Percentiles rank a stretch among this genome's conserved stretches.
Evolutionary conservation across 2,888 invertebrate species (phyloP).

Genomic region (Tachina lurida): DNA sequence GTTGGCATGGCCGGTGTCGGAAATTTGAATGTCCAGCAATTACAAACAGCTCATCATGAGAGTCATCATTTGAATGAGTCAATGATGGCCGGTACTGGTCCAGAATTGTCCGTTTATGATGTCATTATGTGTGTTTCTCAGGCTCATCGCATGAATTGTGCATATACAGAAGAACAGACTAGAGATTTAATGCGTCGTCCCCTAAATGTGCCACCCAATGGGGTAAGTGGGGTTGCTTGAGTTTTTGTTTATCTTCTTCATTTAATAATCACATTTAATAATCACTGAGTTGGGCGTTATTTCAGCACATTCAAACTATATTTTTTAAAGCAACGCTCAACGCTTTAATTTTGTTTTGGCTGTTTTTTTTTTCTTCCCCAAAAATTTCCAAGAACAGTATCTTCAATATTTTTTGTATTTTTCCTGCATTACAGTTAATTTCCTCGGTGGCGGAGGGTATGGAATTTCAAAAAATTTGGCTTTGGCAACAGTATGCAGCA

Average conservation of each 20-base stretch:
- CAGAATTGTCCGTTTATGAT: slow-evolving; percentile 89
- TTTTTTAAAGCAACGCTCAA: not conserved
- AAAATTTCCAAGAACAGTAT: not conserved
- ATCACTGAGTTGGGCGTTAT: too few relatives aligned
- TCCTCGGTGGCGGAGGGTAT: slow-evolving; percentile 86
- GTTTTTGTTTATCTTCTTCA: not conserved
- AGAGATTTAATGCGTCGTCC: slow-evolving; percentile 88
- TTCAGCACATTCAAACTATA: not conserved
- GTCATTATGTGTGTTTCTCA: slow-evolving; percentile 90
- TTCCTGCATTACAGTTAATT: slow-evolving; percentile 52
- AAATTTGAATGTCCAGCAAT: slow-evolving; percentile 66
- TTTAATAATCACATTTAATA: too few relatives aligned
- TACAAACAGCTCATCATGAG: slow-evolving; percentile 61
- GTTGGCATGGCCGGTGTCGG: slow-evolving; percentile 72
- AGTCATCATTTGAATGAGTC: slow-evolving; percentile 71
- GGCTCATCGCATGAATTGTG: slow-evolving; percentile 94
- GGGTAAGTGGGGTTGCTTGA: slow-evolving; percentile 76
- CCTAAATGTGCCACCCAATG: slow-evolving; percentile 85
- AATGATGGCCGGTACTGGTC: slow-evolving; percentile 72
- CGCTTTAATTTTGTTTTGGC: not conserved
- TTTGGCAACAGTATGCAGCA: slow-evolving; percentile 94
- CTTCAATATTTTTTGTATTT: not conserved
- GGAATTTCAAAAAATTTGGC: slow-evolving; percentile 90
- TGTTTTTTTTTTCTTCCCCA: not conserved
- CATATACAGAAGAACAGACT: slow-evolving; percentile 93